Percentiles rank a stretch among this genome's conserved stretches.
Conservation (phyloP, 2,888 invertebrate genomes). For the Dendrolimus pini region DNA sequence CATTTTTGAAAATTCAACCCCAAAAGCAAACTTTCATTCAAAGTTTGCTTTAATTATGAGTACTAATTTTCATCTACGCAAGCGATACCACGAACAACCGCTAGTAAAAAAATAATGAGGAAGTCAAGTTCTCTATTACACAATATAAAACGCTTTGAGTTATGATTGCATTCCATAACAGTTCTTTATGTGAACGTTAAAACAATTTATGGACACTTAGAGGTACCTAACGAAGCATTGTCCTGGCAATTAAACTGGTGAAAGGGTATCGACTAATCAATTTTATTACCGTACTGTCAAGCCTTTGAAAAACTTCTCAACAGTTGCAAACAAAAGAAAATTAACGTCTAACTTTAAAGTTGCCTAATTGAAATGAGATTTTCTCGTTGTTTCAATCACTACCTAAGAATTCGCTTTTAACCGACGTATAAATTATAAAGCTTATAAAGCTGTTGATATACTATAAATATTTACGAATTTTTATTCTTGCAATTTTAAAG, state of each 20-base stretch:
- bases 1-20: too few species aligned
- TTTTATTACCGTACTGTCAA: constrained; percentile 1
- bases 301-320: constrained; percentile 5
- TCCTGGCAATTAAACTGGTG: neutral
- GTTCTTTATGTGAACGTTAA: neutral
- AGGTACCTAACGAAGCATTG: neutral
- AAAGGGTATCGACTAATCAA: constrained; percentile 1
- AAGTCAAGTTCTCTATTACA: neutral
- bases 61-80: too few species aligned
- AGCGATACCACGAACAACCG: too few species aligned
- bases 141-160: neutral
- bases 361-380: constrained; percentile 12
- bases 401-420: constrained; percentile 5
- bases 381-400: constrained; percentile 6
- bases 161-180: neutral
- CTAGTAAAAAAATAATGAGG: too few species aligned
- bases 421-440: constrained; percentile 2
- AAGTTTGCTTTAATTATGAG: too few species aligned
- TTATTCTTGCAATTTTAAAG: too few species aligned
- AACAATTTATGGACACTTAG: neutral
- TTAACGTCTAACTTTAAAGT: constrained; percentile 8
- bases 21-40: too few species aligned
- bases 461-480: too few species aligned
- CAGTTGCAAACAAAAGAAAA: constrained; percentile 7
- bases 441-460: constrained; percentile 1